Evolutionary conservation across 2,888 invertebrate species (phyloP), one percentile per base, ranked within the genome.

Genomic region (Acrobasis repandana): DNA sequence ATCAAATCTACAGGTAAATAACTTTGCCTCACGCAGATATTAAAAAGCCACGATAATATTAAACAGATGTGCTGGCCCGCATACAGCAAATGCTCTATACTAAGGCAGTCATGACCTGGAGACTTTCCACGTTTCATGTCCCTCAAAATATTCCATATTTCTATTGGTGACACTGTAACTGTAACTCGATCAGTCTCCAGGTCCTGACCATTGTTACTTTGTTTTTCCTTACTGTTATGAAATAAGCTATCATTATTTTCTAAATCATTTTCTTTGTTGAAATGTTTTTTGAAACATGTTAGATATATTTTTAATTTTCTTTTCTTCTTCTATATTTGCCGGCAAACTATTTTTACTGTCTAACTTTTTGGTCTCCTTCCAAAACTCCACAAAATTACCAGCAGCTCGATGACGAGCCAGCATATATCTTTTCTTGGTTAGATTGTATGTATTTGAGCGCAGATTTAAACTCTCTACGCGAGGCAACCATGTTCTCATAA

Each of bases 61-160:
- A 9, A 18, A 20, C 49, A 6, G 49, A 20, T n/a, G 20, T 49
- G 49, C 49, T 49, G 49, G 20, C 49, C 49, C 49, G 49, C 49
- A 20, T 49, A 49, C 6, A 49, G 8, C 20, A 49, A 11, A 11
- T 49, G 49, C 16, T 49, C 49, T 1, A 49, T 20, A 49, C 49
- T 49, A 9, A 49, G 20, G 14, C 49, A 20, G 20, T 49, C 54
- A 18, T 36, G 54, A 9, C 54, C 54, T 9, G 54, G 54, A 15
- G 54, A 54, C 54, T 38, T 54, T 10, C 54, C 54, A 4, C 54
- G 54, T 10, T 54, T 54, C 54, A 54, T 54, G 36, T 54, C 16
- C 38, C 54, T 18, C 54, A 54, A 38, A 36, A 54, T 36, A 38
- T 54, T 10, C 3, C 8, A 9, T 20, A 49, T 49, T 49, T 49